These are phyloP conservation scores for Phyllostomus hastatus DNA, from an alignment of 2,113 vertebrate genomes.

Conservation along the genomic window DNA sequence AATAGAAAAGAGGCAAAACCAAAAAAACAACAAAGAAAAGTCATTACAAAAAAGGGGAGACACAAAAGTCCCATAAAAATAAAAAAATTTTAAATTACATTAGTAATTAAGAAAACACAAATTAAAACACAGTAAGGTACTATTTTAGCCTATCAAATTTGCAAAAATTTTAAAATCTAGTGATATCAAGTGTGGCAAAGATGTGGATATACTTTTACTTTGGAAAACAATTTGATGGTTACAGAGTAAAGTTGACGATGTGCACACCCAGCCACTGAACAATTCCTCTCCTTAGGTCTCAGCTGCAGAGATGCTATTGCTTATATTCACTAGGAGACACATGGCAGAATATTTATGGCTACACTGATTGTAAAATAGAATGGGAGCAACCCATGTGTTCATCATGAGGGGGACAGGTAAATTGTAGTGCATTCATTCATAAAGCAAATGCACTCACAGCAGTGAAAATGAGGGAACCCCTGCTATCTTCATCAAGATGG, in stretches of 20 bases:
- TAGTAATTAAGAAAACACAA: background rate
- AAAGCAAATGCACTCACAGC: background rate
- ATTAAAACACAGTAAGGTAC: background rate
- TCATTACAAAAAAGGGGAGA: background rate
- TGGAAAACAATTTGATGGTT: background rate
- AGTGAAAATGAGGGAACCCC: background rate
- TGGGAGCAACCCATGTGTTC: background rate
- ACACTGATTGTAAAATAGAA: background rate
- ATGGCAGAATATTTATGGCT: background rate
- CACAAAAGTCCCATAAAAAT: background rate
- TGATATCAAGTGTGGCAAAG: background rate
- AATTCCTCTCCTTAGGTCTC: background rate
- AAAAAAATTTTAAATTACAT: background rate
- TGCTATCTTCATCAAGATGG: background rate
- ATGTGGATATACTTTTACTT: background rate
- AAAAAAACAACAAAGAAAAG: background rate
- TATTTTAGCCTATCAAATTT: background rate
- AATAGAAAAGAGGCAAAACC: background rate
- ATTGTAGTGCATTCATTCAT: background rate
- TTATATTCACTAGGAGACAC: background rate
- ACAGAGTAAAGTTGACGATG: background rate
- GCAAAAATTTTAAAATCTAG: background rate
- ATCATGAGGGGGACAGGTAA: background rate
- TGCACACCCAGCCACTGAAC: background rate
- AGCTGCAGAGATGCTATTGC: background rate